These are phyloP conservation scores for Ctena decussata DNA, from an alignment of 2,888 invertebrate species.

Conservation along the genomic window DNA sequence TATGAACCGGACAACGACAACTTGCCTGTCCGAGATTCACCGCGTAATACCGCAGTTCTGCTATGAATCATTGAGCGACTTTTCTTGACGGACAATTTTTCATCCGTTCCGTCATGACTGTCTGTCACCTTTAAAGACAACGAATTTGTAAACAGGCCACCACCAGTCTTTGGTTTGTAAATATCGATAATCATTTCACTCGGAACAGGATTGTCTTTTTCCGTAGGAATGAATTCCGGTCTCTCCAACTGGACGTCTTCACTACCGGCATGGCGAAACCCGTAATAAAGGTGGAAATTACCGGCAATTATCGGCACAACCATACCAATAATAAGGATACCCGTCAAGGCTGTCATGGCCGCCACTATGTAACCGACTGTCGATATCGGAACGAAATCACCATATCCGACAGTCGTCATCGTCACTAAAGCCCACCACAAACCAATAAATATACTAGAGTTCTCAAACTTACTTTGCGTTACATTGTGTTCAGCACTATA, in stretches of 20 bases:
- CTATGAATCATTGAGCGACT: not conserved
- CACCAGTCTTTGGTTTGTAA: not conserved
- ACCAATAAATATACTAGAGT: conserved; percentile 65
- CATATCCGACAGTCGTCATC: conserved; percentile 82
- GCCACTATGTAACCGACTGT: conserved; percentile 79
- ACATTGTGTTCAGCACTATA: conserved; percentile 68
- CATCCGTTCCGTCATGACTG: not conserved
- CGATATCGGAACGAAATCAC: conserved; percentile 78
- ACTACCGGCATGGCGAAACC: conserved; percentile 63
- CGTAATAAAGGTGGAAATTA: conserved; percentile 83
- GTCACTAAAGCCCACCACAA: conserved; percentile 76
- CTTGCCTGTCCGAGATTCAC: not conserved
- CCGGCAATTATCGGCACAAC: conserved; percentile 84
- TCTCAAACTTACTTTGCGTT: conserved; percentile 22
- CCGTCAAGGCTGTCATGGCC: conserved; percentile 78
- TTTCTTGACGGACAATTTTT: not conserved
- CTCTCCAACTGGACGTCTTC: conserved; percentile 48
- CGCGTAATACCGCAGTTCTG: not conserved
- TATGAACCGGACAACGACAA: not conserved
- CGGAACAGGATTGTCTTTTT: conserved; percentile 58
- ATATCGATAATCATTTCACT: not conserved
- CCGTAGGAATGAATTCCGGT: conserved; percentile 58
- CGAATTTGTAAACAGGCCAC: not conserved
- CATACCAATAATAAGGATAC: conserved; percentile 82
- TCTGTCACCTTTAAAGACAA: not conserved